Percentiles rank a stretch among this genome's conserved stretches.
Conservation (phyloP, 2,797 vertebrate genomes). For the Salarias fasciatus region DNA sequence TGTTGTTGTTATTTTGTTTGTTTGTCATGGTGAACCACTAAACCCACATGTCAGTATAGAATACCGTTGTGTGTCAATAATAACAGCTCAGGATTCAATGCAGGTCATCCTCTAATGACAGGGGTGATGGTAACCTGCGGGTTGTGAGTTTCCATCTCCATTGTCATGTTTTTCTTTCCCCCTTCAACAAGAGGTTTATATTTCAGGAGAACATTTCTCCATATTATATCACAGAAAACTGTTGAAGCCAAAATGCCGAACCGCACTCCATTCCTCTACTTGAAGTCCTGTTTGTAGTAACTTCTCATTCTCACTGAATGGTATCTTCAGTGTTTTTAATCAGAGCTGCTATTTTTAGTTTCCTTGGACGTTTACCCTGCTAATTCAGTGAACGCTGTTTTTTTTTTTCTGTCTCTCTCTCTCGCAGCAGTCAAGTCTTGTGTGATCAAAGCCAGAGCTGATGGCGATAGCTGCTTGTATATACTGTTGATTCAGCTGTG, state of each 20-base stretch:
- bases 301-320: constrained; percentile 56
- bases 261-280: constrained; percentile 44
- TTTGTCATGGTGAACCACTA: too few relatives aligned
- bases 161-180: not conserved
- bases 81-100: constrained; percentile 1
- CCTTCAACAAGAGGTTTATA: too few relatives aligned
- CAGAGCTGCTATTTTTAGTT: constrained; percentile 65
- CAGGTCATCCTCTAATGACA: constrained; percentile 22
- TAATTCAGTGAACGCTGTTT: constrained; percentile 72
- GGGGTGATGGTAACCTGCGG: constrained; percentile 12
- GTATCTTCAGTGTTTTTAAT: constrained; percentile 62
- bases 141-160: constrained; percentile 15
- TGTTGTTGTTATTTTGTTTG: too few relatives aligned
- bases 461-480: constrained; percentile 62
- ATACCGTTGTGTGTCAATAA: not conserved
- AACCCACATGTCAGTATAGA: too few relatives aligned
- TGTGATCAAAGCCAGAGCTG: constrained; percentile 72
- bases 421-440: constrained; percentile 60
- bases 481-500: constrained; percentile 81
- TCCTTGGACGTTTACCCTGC: constrained; percentile 58
- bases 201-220: too few relatives aligned
- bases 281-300: constrained; percentile 47
- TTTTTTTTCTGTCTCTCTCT: too few relatives aligned
- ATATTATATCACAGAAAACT: too few relatives aligned
- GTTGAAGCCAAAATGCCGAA: constrained; percentile 44